phyloP scores from a whole-genome alignment of 2,113 vertebrate species.

The Bombycilla garrulus region DNA sequence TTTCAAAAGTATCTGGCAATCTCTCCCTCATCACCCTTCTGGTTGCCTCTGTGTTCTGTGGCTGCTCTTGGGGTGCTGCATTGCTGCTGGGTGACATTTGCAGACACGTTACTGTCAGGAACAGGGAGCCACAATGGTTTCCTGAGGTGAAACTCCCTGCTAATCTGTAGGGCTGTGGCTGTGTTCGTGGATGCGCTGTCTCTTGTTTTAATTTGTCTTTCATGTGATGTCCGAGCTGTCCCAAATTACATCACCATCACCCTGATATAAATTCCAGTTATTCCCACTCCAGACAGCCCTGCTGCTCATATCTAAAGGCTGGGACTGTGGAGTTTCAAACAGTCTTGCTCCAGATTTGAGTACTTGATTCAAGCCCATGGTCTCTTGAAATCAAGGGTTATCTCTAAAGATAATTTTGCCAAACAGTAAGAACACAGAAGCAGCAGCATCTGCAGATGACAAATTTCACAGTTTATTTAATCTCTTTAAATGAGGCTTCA shows the following conservation, averaged over 20 bases:
- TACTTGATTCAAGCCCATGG: not conserved
- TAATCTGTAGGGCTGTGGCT: constrained; percentile 7
- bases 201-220: constrained; percentile 22
- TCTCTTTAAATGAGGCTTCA: not conserved
- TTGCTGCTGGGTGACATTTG: constrained; percentile 50
- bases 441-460: not conserved
- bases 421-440: not conserved
- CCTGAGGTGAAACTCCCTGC: constrained; percentile 52
- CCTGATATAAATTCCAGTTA: constrained; percentile 37
- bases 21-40: not conserved
- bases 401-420: not conserved
- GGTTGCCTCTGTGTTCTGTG: constrained; percentile 29
- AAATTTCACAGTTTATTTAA: not conserved
- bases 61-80: not conserved
- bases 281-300: not conserved
- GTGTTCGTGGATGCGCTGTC: not conserved
- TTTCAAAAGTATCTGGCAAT: constrained; percentile 54
- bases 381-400: not conserved
- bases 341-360: not conserved
- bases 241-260: constrained; percentile 50
- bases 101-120: constrained; percentile 50
- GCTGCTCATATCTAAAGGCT: not conserved
- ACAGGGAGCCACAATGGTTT: constrained; percentile 50
- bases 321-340: not conserved
- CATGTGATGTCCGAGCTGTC: constrained; percentile 44